Conservation (phyloP, 2,113 vertebrate genomes). For the Semnopithecus entellus region DNA sequence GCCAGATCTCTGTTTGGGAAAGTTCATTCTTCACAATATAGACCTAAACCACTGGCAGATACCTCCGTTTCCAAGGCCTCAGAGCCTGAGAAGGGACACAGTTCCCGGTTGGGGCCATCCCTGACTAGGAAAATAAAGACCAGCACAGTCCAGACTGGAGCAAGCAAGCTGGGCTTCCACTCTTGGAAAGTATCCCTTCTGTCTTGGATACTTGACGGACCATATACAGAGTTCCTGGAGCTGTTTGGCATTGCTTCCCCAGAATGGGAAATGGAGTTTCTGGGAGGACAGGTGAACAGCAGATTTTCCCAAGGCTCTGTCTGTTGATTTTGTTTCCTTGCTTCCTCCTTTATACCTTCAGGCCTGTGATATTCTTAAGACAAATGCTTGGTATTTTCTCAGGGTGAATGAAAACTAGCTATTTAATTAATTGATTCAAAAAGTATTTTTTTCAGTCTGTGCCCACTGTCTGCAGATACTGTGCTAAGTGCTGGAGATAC, state of each 20-base stretch:
- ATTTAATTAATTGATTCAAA: background rate
- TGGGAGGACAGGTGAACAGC: background rate
- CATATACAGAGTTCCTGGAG: background rate
- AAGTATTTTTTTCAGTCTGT: background rate
- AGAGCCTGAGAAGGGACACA: background rate
- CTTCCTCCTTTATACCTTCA: background rate
- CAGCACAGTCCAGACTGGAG: background rate
- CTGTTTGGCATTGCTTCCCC: background rate
- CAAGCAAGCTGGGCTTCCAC: background rate
- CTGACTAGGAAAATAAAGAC: background rate
- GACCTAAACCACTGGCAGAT: background rate
- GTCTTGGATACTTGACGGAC: background rate
- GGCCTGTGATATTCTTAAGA: background rate
- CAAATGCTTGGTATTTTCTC: background rate
- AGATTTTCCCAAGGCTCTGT: background rate
- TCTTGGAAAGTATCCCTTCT: background rate
- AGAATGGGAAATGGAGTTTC: background rate
- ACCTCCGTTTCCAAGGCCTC: background rate
- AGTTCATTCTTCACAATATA: background rate
- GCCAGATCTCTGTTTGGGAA: background rate
- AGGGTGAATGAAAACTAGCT: background rate
- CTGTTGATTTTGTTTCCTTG: background rate
- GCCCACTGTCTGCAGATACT: background rate
- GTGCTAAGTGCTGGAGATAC: background rate
- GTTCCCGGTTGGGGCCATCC: background rate